Percentiles rank a stretch among this genome's conserved stretches.
Evolutionary conservation across 2,888 invertebrate genomes (phyloP).

Genomic region (Podotricha telesiphe): DNA sequence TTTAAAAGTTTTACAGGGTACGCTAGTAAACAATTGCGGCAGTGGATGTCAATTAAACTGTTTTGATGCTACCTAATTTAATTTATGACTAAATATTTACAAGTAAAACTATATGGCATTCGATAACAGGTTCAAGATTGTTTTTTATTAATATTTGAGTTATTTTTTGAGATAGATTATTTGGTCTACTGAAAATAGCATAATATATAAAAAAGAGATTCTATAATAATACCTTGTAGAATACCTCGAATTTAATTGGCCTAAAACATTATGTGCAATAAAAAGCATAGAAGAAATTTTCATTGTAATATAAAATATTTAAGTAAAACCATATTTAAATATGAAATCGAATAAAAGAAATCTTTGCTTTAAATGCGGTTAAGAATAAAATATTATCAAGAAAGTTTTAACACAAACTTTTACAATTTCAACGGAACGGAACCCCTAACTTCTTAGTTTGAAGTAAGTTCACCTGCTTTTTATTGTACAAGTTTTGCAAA

Average conservation of each 20-base stretch:
- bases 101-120: conserved; percentile 29
- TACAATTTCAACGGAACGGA: conserved; percentile 46
- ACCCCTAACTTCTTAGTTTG: conserved; percentile 43
- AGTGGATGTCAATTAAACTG: conserved; percentile 33
- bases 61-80: conserved; percentile 37
- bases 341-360: conserved; percentile 3
- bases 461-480: conserved; percentile 48
- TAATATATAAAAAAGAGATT: conserved; percentile 5
- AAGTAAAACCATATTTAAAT: not conserved
- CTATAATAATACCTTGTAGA: not conserved
- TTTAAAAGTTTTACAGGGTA: conserved; percentile 20
- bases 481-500: conserved; percentile 46
- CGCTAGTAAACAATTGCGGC: conserved; percentile 32
- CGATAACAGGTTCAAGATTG: not conserved
- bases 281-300: not conserved
- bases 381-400: conserved; percentile 40
- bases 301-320: not conserved
- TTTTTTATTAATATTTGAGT: not conserved
- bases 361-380: not conserved
- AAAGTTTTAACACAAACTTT: conserved; percentile 45
- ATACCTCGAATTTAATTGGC: not conserved
- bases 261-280: not conserved
- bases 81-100: conserved; percentile 41
- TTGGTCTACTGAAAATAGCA: not conserved
- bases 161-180: not conserved